Conservation (phyloP, 2,888 invertebrate species). For the Drosophila niveifrons region DNA sequence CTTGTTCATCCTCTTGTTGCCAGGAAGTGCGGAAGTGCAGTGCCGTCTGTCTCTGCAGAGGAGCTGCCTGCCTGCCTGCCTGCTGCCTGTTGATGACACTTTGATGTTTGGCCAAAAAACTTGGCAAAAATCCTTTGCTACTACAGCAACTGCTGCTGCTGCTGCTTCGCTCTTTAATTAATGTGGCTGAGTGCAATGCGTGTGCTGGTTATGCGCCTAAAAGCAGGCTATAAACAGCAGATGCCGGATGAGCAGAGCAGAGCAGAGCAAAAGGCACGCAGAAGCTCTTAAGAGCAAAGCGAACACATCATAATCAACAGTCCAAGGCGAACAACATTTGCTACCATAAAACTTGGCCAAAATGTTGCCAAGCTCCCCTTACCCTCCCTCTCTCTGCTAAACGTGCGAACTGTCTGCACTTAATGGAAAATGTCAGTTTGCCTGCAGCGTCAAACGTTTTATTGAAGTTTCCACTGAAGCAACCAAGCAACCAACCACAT, state of each 20-base stretch:
- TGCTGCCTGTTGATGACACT: conserved; percentile 72
- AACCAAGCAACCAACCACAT: conserved; percentile 2
- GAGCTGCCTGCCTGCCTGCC: background rate
- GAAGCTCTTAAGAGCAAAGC: conserved; percentile 13
- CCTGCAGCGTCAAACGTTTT: conserved; percentile 75
- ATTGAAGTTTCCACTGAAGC: conserved; percentile 68
- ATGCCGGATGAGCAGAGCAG: background rate
- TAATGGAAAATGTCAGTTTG: conserved; percentile 83
- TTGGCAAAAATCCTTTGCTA: conserved; percentile 16
- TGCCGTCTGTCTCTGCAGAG: conserved; percentile 1
- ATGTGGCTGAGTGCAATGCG: conserved; percentile 35
- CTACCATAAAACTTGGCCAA: conserved; percentile 60
- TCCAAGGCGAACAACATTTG: conserved; percentile 34
- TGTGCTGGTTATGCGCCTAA: conserved; percentile 37
- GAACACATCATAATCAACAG: conserved; percentile 61
- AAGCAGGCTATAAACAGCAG: conserved; percentile 56
- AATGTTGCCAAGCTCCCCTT: conserved; percentile 17
- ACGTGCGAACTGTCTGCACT: conserved; percentile 73
- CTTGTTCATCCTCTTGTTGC: conserved; percentile 23
- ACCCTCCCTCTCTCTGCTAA: background rate
- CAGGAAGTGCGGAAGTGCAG: conserved; percentile 51
- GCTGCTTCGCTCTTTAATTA: conserved; percentile 49
- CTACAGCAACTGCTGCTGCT: background rate
- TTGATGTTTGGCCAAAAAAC: conserved; percentile 53
- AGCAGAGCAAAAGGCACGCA: background rate